Evolutionary conservation across 1,140 invertebrate genomes (phyloP), one percentile per base, ranked within the genome.

Genomic region (Temnothorax nylanderi): DNA sequence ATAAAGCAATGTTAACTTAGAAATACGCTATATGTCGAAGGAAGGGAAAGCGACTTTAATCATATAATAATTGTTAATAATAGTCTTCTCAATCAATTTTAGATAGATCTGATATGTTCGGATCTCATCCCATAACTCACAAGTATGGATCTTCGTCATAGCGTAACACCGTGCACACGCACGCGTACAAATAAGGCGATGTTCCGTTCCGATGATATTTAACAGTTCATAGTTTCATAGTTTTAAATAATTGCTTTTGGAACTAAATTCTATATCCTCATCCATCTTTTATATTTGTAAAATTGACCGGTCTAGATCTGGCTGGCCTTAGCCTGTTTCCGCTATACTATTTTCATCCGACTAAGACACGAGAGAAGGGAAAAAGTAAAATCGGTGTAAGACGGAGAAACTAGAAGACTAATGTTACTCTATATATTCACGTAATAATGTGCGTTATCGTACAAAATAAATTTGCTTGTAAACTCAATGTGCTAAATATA

Each of bases 281-380:
- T 32, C 64, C 34, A 44, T 77, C 8, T 3, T 71, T 44, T 71
- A 71, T 71, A 71, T 71, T 81, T 71, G 34, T 54, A 37, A 21
- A 81, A 37, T 69, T 26, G 10, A 69, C 18, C 34, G n/a, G 37
- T 54, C 32, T 16, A 44, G 37, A 44, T 71, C 10, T n/a, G n/a
- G 13, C 62, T 71, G 21, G 21, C 77, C 77, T 81, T 81, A 81
- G 21, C 64, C 77, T 71, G 34, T 44, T 81, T 81, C 47, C 71
- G 44, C n/a, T n/a, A 41, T 32, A 41, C 64, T 71, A 69, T 58
- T 71, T 71, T 18, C 47, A 81, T 81, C 64, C 10, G n/a, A 47
- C 34, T n/a, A 7, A 78, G 5, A 54, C 1, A 41, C 10, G 11
- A 7, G 65, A 81, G 77, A 54, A 71, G 64, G 10, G 13, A 51